A percentile compares a stretch with the other conserved stretches of the same genome.
Evolutionary conservation across 2,113 vertebrate species (phyloP).

Genomic region (Gopherus flavomarginatus): DNA sequence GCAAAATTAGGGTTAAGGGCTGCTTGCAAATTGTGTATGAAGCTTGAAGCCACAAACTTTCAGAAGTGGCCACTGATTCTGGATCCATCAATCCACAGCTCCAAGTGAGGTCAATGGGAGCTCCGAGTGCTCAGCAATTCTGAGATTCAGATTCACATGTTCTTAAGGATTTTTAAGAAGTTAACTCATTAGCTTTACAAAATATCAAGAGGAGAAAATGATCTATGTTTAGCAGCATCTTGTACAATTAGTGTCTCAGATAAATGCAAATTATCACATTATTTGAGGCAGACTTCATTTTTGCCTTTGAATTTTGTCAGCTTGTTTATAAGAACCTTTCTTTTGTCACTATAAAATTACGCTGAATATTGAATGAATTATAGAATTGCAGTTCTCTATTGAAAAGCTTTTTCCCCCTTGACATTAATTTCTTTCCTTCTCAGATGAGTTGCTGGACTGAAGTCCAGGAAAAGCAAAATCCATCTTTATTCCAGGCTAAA

Average conservation of each 20-base stretch:
- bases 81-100: not conserved
- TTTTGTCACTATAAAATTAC: not conserved
- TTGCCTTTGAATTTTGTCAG: not conserved
- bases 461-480: too few relatives aligned
- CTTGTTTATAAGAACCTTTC: not conserved
- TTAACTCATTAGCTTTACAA: not conserved
- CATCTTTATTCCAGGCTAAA: too few relatives aligned
- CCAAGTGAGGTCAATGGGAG: not conserved
- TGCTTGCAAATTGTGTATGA: not conserved
- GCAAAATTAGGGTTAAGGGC: not conserved
- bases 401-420: not conserved
- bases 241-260: not conserved
- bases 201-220: not conserved
- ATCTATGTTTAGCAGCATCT: not conserved
- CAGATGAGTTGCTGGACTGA: not conserved
- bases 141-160: not conserved
- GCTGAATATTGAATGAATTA: not conserved
- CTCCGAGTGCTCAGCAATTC: not conserved
- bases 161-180: not conserved
- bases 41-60: not conserved
- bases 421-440: not conserved
- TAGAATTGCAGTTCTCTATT: not conserved
- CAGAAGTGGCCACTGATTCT: not conserved
- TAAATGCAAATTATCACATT: not conserved
- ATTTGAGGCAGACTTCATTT: not conserved